These are phyloP conservation scores for Eucera pruinosa DNA, from an alignment of 2,888 invertebrate species.

Conservation along the genomic window DNA sequence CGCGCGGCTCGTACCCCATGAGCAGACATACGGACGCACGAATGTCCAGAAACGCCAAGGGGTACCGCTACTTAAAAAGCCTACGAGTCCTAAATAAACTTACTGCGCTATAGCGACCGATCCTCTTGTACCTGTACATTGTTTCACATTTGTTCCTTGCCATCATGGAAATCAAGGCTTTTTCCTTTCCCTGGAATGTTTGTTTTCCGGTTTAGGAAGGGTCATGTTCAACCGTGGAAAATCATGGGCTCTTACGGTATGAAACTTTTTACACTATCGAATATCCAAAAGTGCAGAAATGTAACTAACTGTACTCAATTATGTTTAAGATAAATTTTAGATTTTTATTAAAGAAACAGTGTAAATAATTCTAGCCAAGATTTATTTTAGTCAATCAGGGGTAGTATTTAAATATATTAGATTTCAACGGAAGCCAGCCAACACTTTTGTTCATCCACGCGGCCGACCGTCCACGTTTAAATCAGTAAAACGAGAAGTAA, in stretches of 20 bases:
- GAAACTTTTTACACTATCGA: no score
- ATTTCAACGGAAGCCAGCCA: background rate
- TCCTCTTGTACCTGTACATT: slow-evolving; percentile 35
- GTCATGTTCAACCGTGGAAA: background rate
- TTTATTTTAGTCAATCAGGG: background rate
- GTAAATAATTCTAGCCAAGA: background rate
- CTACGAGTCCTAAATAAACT: slow-evolving; percentile 61
- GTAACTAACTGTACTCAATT: background rate
- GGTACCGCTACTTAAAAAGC: slow-evolving; percentile 72
- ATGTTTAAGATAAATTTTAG: background rate
- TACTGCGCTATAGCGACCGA: slow-evolving; percentile 14
- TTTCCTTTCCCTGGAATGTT: background rate
- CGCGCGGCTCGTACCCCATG: slow-evolving; percentile 77
- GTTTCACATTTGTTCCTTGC: slow-evolving; percentile 36
- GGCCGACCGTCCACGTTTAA: slow-evolving; percentile 5
- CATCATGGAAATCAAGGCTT: background rate
- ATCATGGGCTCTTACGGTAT: background rate
- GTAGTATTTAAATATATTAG: background rate
- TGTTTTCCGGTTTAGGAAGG: background rate
- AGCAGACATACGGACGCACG: slow-evolving; percentile 69
- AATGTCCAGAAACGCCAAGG: slow-evolving; percentile 64
- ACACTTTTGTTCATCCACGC: background rate
- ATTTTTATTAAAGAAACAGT: background rate
- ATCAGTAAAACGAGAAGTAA: slow-evolving; percentile 46
- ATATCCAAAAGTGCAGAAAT: no score